A percentile compares a stretch with the other conserved stretches of the same genome.
phyloP scores from a whole-genome alignment of 2,113 vertebrate genomes.

The Vicugna pacos region DNA sequence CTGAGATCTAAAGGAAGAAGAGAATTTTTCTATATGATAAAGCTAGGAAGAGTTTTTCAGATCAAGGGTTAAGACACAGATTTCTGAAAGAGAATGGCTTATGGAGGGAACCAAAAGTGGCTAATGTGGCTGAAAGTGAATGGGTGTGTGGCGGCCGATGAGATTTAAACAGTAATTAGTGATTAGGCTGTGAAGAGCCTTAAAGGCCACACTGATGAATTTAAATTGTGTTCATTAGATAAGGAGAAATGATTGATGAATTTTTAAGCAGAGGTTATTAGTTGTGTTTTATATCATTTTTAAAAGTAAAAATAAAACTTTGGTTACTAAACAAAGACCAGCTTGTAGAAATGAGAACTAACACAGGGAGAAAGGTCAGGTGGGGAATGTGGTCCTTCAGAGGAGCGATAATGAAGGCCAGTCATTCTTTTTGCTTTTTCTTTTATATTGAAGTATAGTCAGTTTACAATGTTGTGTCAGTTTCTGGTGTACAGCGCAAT shows the following conservation, averaged over 20 bases:
- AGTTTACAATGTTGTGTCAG: too few relatives aligned
- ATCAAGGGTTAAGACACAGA: neutral
- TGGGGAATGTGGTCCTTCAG: neutral
- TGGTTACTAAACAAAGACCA: neutral
- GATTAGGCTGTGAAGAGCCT: neutral
- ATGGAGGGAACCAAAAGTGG: neutral
- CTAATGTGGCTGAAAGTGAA: neutral
- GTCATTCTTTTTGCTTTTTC: neutral
- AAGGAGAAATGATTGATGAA: neutral
- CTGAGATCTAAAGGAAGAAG: neutral
- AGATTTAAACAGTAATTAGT: neutral
- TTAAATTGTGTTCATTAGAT: neutral
- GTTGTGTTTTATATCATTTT: neutral
- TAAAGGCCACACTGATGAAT: neutral
- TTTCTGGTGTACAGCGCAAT: too few relatives aligned
- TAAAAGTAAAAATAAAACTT: neutral
- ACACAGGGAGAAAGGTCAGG: neutral
- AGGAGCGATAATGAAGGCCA: neutral
- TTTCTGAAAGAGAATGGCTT: slow-evolving; percentile 5
- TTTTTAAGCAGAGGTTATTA: neutral
- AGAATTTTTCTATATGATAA: neutral
- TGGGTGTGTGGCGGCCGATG: neutral
- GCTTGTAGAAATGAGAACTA: neutral
- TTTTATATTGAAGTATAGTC: too few relatives aligned
- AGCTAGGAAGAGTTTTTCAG: neutral